Evolutionary conservation across 2,797 vertebrate genomes (phyloP), one percentile per base, ranked within the genome.

Genomic region (Anomalospiza imberbis): DNA sequence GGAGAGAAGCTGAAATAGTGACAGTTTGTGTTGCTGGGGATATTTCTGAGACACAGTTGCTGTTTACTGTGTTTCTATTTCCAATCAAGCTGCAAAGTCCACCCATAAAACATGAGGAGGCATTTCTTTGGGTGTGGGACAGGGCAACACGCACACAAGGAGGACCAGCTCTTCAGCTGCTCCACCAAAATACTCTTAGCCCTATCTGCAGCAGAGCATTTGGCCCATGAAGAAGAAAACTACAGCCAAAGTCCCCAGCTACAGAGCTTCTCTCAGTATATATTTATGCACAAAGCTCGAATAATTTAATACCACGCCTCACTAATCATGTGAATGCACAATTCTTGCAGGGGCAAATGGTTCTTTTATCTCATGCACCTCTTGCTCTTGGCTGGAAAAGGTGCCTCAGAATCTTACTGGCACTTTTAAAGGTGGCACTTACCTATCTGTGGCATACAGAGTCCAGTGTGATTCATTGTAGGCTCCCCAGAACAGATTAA

Each of bases 271-370:
- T 93, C 91, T 82, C 9, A 0, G 32, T 83, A 93, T 65, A 77
- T 91, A 97, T 80, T 90, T 91, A 94, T 66, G 94, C 88, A 94
- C 83, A 71, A 85, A 95, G 91, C 91, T 93, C 93, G 74, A 95
- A 93, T 95, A 94, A 96, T 95, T 96, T 94, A 94, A 96, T 94
- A 87, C 77, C 80, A 94, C 1, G 67, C 85, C 91, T 97, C 95
- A 68, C 94, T 91, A 91, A 88, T 91, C 88, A 94, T 71, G 80
- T 88, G 91, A 96, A 80, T 68, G 90, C 91, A 94, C 94, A 93
- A 85, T 95, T 91, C 85, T 87, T 94, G 85, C 93, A 95, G 85
- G 91, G 94, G 36, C 83, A 96, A 94, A 88, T 1, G 42, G 72
- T 91, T 96, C 86, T 85, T 55, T 89, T 91, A 29, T 48, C 34